Percentiles rank a stretch among this genome's conserved stretches.
Evolutionary conservation across 2,888 invertebrate species (phyloP).

Genomic region (Panzeria rudis): DNA sequence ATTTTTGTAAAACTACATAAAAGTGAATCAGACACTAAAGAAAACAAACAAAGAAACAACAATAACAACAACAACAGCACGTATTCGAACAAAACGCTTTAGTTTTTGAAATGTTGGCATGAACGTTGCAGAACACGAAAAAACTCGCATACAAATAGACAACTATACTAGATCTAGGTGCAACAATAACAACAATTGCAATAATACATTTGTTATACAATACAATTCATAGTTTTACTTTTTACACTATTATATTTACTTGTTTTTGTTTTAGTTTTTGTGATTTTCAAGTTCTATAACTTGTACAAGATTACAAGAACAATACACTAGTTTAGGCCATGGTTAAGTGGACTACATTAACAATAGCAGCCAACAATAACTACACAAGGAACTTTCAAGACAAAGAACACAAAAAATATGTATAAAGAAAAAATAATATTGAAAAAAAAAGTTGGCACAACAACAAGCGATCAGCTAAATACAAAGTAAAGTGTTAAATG

Average conservation of each 20-base stretch:
- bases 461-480: conserved; percentile 30
- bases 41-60: conserved; percentile 39
- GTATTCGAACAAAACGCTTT: conserved; percentile 54
- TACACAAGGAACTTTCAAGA: conserved; percentile 52
- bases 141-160: conserved; percentile 1
- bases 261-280: conserved; percentile 13
- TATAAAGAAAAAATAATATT: not conserved
- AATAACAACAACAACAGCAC: not conserved
- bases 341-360: conserved; percentile 51
- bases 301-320: conserved; percentile 45
- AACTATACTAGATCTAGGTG: not conserved
- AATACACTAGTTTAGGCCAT: conserved; percentile 67
- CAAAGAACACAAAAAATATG: conserved; percentile 28
- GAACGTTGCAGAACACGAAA: conserved; percentile 8
- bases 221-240: conserved; percentile 52
- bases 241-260: conserved; percentile 25
- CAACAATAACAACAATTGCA: conserved; percentile 15
- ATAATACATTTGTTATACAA: conserved; percentile 60
- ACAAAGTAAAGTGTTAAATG: conserved; percentile 67
- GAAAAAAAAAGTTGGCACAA: conserved; percentile 25
- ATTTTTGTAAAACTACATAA: conserved; percentile 31
- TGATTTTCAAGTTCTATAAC: conserved; percentile 57
- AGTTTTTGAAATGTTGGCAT: conserved; percentile 41
- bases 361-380: not conserved
- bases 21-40: conserved; percentile 38